phyloP scores from a whole-genome alignment of 1,140 invertebrate species.

The Orchesella cincta region DNA sequence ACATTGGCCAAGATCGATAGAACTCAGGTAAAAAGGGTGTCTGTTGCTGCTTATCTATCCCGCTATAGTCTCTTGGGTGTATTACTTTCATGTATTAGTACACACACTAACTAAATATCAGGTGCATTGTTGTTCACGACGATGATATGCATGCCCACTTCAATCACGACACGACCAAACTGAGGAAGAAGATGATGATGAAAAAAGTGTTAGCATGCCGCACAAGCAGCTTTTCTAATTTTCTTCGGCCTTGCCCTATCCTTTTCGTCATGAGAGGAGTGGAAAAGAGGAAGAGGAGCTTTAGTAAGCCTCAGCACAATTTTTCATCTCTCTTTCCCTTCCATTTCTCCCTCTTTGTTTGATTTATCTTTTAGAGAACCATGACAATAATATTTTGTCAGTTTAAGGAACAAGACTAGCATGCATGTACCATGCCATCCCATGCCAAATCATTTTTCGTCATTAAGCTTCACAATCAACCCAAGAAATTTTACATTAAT shows the following conservation, averaged over 20 bases:
- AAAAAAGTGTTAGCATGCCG: constrained; percentile 2
- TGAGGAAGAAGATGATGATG: not conserved
- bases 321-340: constrained; percentile 16
- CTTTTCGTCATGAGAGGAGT: not conserved
- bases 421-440: not conserved
- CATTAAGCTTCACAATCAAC: constrained; percentile 26
- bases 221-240: constrained; percentile 14
- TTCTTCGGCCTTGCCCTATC: constrained; percentile 15
- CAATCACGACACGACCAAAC: not conserved
- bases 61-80: too few relatives aligned
- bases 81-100: too few relatives aligned
- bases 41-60: too few relatives aligned
- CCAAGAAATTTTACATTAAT: constrained; percentile 22
- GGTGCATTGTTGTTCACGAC: too few relatives aligned
- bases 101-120: too few relatives aligned
- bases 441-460: constrained; percentile 24
- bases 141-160: not conserved
- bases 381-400: constrained; percentile 23
- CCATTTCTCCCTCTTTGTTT: too few relatives aligned
- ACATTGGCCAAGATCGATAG: constrained; percentile 47
- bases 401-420: not conserved
- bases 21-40: constrained; percentile 47
- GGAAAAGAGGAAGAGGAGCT: not conserved
- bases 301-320: constrained; percentile 3
- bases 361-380: not conserved